phyloP scores from a whole-genome alignment of 2,797 vertebrate genomes.

The Sebastiscus albofasciatus region DNA sequence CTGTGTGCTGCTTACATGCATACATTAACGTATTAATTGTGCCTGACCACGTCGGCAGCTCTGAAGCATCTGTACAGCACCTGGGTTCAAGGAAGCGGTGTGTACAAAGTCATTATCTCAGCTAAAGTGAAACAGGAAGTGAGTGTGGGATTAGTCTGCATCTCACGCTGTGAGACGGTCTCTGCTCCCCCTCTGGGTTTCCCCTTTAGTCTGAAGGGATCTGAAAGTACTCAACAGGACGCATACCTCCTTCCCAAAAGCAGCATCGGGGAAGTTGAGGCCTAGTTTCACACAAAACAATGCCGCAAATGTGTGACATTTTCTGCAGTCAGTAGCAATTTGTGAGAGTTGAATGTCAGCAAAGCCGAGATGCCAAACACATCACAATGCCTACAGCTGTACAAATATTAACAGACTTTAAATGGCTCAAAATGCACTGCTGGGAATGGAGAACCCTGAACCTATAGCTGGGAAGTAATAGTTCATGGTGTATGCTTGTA shows the following conservation, averaged over 20 bases:
- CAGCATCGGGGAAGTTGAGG: background rate
- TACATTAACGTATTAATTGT: slow-evolving; percentile 7
- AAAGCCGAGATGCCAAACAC: slow-evolving; percentile 8
- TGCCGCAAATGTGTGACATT: slow-evolving; percentile 9
- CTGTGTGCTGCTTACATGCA: background rate
- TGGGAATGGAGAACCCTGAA: background rate
- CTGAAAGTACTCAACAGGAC: slow-evolving; percentile 55
- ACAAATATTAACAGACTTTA: slow-evolving; percentile 25
- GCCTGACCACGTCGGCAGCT: slow-evolving; percentile 56
- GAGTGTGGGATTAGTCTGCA: slow-evolving; percentile 44
- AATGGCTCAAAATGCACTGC: background rate
- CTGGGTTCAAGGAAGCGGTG: slow-evolving; percentile 52
- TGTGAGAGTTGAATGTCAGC: background rate
- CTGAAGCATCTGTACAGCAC: slow-evolving; percentile 80
- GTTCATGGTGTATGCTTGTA: background rate
- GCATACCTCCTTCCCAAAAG: slow-evolving; percentile 9
- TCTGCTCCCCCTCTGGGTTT: slow-evolving; percentile 71
- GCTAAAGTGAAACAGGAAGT: slow-evolving; percentile 75
- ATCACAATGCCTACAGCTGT: background rate
- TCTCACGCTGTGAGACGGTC: slow-evolving; percentile 67
- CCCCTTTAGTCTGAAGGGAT: slow-evolving; percentile 62
- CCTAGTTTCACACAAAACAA: slow-evolving; percentile 20
- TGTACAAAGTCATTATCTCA: slow-evolving; percentile 66
- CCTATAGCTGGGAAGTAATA: background rate
- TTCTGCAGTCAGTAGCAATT: slow-evolving; percentile 11